Conservation (phyloP, 2,888 invertebrate genomes). For the Torymus auratus region DNA sequence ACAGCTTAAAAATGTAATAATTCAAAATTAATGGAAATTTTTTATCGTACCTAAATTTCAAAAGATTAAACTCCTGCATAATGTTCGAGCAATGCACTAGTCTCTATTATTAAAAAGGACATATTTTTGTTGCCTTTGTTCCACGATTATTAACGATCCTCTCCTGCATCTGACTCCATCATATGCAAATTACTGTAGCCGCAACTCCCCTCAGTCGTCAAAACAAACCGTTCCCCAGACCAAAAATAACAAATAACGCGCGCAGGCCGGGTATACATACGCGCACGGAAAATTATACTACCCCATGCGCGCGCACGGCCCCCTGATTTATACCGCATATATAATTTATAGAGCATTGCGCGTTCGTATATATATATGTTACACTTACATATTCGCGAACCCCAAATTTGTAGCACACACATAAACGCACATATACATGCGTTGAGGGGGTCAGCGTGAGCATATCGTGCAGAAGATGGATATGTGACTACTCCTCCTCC, state of each 20-base stretch:
- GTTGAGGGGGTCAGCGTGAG: constrained; percentile 21
- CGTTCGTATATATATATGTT: not conserved
- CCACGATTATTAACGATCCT: no score
- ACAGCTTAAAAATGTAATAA: no score
- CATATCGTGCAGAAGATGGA: constrained; percentile 46
- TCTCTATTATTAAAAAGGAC: no score
- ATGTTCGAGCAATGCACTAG: no score
- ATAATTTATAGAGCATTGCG: constrained; percentile 45
- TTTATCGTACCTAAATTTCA: no score
- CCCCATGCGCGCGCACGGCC: no score
- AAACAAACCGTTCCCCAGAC: not conserved
- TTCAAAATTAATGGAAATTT: no score
- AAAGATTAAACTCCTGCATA: no score
- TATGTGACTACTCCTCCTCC: constrained; percentile 46
- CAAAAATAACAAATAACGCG: constrained; percentile 4
- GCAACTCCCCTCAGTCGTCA: not conserved
- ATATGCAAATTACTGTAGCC: not conserved
- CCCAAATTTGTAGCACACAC: constrained; percentile 32
- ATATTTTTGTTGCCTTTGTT: no score
- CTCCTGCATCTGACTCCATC: no score
- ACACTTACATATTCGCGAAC: constrained; percentile 11
- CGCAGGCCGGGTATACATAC: not conserved
- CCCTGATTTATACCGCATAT: constrained; percentile 26
- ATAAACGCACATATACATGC: no score
- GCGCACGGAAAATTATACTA: no score